phyloP scores from a whole-genome alignment of 2,113 vertebrate genomes.

The Tautogolabrus adspersus region DNA sequence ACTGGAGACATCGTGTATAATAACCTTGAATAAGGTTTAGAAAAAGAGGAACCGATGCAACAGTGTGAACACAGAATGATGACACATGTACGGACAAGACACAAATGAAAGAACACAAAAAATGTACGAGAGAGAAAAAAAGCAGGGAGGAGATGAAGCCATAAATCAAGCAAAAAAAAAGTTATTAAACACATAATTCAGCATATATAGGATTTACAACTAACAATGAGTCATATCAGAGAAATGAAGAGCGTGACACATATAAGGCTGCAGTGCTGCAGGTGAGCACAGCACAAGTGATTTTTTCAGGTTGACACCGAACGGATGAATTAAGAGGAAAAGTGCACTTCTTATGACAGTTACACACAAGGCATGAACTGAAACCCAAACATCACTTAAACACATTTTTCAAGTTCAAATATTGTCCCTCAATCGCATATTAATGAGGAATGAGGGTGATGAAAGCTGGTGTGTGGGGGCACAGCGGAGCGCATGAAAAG shows the following conservation, averaged over 20 bases:
- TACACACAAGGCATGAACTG: not conserved
- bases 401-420: constrained; percentile 1
- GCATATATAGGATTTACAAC: not conserved
- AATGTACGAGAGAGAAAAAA: not conserved
- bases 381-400: constrained; percentile 25
- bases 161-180: constrained; percentile 33
- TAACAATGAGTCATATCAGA: not conserved
- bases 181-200: constrained; percentile 13
- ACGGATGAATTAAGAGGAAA: constrained; percentile 24
- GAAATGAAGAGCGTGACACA: constrained; percentile 20
- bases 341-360: constrained; percentile 36
- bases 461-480: constrained; percentile 37
- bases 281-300: constrained; percentile 56
- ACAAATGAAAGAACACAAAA: not conserved
- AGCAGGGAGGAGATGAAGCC: constrained; percentile 32
- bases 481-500: constrained; percentile 47
- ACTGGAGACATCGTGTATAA: not conserved
- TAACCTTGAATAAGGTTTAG: not conserved
- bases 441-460: constrained; percentile 35
- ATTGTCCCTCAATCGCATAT: constrained; percentile 5
- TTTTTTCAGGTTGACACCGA: constrained; percentile 25
- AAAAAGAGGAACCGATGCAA: not conserved
- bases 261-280: constrained; percentile 24
- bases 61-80: constrained; percentile 35
- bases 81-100: constrained; percentile 13